Evolutionary conservation across 2,113 vertebrate genomes (phyloP).

Genomic region (Ophiodon elongatus): DNA sequence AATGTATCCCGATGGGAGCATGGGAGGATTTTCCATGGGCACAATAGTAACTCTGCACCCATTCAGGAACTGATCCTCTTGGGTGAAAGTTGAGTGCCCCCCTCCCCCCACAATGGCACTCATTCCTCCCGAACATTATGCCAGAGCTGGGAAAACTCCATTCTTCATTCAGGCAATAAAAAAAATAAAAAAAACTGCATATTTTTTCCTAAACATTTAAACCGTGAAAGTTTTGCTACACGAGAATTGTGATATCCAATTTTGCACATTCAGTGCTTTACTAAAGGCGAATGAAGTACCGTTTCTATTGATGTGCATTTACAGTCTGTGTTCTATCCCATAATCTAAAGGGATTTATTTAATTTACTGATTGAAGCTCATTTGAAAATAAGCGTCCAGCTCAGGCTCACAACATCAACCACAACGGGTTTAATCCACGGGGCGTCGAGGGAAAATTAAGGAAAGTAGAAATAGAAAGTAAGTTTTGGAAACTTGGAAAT

Average conservation of each 20-base stretch:
- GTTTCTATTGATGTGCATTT: conserved; percentile 26
- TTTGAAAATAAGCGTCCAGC: conserved; percentile 32
- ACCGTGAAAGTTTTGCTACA: conserved; percentile 10
- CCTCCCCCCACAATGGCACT: conserved; percentile 68
- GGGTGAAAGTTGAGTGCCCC: conserved; percentile 76
- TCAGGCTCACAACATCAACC: conserved; percentile 13
- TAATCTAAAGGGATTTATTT: conserved; percentile 22
- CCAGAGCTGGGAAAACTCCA: background rate
- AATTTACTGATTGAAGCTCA: conserved; percentile 9
- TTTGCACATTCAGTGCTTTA: conserved; percentile 1
- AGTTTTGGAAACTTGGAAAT: conserved; percentile 16
- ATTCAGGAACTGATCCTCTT: conserved; percentile 70
- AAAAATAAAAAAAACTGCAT: background rate
- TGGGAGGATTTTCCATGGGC: conserved; percentile 52
- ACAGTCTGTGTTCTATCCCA: conserved; percentile 4
- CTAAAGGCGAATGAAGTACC: background rate
- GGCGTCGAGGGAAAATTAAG: background rate
- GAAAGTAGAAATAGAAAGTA: background rate
- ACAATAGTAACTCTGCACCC: conserved; percentile 64
- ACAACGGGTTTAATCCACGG: conserved; percentile 27
- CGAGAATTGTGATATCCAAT: background rate
- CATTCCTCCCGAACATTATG: conserved; percentile 55
- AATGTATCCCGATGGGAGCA: conserved; percentile 18
- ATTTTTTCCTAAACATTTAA: conserved; percentile 19
- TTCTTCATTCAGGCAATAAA: background rate